phyloP scores from a whole-genome alignment of 2,113 vertebrate genomes.

The Martes martes region DNA sequence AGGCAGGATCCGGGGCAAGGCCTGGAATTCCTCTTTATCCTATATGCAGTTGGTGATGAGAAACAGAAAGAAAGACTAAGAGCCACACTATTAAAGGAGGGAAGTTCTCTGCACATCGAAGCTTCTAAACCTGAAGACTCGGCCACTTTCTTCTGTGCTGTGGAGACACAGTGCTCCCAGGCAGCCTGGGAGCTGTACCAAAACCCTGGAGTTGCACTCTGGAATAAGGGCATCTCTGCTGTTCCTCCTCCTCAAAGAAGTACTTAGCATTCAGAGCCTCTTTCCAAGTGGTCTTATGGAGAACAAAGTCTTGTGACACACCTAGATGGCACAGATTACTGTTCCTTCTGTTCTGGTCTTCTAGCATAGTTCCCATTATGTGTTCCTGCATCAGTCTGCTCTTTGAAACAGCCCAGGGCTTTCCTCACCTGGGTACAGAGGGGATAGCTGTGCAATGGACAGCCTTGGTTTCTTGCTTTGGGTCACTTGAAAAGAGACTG shows the following conservation, averaged over 20 bases:
- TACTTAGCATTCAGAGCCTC: not conserved
- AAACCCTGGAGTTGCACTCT: not conserved
- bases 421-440: not conserved
- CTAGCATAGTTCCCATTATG: not conserved
- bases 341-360: not conserved
- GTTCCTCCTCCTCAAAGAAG: not conserved
- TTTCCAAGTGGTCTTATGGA: not conserved
- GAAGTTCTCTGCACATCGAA: slow-evolving; percentile 7
- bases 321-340: not conserved
- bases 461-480: not conserved
- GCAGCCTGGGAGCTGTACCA: not conserved
- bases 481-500: not conserved
- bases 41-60: not conserved
- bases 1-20: not conserved
- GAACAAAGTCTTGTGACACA: not conserved
- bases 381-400: not conserved
- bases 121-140: not conserved
- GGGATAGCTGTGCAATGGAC: not conserved
- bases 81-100: not conserved
- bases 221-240: not conserved
- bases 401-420: not conserved
- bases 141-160: slow-evolving; percentile 33
- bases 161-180: not conserved
- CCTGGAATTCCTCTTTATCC: not conserved
- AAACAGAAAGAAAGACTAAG: not conserved